Base-by-base conservation (phyloP, 53 echinoderm and acorn worm species). In the Antedon mediterranea region DNA sequence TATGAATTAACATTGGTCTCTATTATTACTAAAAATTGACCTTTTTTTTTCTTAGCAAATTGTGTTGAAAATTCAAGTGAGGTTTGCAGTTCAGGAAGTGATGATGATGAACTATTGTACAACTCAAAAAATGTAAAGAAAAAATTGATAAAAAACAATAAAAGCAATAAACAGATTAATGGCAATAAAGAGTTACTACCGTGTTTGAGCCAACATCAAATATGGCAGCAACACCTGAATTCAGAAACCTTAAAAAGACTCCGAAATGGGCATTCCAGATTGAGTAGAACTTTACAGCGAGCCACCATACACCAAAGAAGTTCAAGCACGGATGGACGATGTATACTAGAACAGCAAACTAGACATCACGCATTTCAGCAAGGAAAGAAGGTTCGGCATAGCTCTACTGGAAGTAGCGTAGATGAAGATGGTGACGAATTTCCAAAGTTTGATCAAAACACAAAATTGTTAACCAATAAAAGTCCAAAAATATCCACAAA, bases 31-130 rank as follows among this genome's bases (percentile, higher is more conserved):
- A 6, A 18, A 57, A 18, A 18, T 26, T 57, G 9, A 2, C 18
- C 4, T 77, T 34, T 7, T 34, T 32, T 34, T 18, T 77, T n/a
- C 23, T 78, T 72, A 32, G 29, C 8, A 26, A 20, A 71, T 20
- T 44, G 9, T n/a, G n/a, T 44, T 42, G 75, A 71, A 34, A 20
- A 81, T 81, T 78, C 78, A 78, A 74, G 85, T 71, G n/a, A 72
- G 70, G 78, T 81, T 43, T 73, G 73, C 73, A 79, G 83, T 33
- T 80, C 83, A 28, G 76, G 76, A 3, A 80, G 80, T 72, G 87
- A 83, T 78, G 83, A 83, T 30, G 83, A 83, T n/a, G n/a, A n/a
- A 11, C 20, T 0, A n/a, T 18, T 57, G 2, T 57, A 57, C 57
- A 57, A 57, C 26, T 57, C 57, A 57, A 57, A 57, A 57, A 32